Conservation (phyloP, 2,888 invertebrate species). For the Apantesis nais region DNA sequence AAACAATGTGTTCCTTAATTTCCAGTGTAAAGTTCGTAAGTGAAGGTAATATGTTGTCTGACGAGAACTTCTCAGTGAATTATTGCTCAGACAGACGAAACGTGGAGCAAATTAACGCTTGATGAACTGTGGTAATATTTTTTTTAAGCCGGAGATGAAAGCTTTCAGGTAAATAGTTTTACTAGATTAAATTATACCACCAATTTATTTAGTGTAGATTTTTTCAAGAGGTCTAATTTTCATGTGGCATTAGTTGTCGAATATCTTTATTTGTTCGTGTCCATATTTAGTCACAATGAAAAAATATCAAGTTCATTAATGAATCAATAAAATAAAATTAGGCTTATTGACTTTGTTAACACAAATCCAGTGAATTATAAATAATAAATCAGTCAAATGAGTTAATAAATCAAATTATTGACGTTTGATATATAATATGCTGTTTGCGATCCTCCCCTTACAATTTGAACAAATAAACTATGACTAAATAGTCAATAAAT, state of each 20-base stretch:
- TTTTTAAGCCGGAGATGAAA: background rate
- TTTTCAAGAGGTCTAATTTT: background rate
- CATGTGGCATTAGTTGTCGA: too few relatives aligned
- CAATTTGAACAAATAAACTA: background rate
- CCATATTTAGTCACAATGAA: too few relatives aligned
- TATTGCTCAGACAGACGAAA: slow-evolving; percentile 36
- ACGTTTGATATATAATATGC: too few relatives aligned
- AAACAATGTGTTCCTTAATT: slow-evolving; percentile 67
- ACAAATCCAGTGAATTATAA: too few relatives aligned
- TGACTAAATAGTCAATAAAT: too few relatives aligned
- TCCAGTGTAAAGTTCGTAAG: slow-evolving; percentile 52
- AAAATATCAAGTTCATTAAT: too few relatives aligned
- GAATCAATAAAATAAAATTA: too few relatives aligned
- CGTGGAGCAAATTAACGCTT: slow-evolving; percentile 32
- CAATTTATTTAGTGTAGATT: background rate
- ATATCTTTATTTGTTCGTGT: too few relatives aligned
- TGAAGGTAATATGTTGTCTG: slow-evolving; percentile 52
- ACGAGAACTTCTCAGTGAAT: slow-evolving; percentile 37
- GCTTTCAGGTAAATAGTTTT: background rate
- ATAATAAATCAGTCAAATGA: too few relatives aligned
- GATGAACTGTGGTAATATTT: slow-evolving; percentile 11
- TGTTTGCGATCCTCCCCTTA: background rate
- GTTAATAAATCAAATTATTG: too few relatives aligned
- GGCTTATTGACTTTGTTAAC: too few relatives aligned
- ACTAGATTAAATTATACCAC: background rate